Percentiles rank a stretch among this genome's conserved stretches.
phyloP scores from a whole-genome alignment of 2,888 invertebrate genomes.

The Sclerodermus sp. region DNA sequence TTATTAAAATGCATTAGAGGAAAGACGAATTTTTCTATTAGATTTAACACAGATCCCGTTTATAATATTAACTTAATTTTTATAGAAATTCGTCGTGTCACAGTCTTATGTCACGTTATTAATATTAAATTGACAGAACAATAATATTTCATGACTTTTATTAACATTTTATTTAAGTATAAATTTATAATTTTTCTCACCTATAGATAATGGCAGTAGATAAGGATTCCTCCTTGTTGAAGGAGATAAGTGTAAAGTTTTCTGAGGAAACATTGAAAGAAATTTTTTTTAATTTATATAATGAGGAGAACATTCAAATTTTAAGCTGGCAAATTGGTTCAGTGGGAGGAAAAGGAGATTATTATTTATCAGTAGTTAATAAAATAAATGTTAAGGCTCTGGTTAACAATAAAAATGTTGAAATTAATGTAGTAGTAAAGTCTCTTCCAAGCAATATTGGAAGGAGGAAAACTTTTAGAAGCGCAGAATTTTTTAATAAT shows the following conservation, averaged over 20 bases:
- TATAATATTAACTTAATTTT: no score
- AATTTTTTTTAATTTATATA: conserved; percentile 51
- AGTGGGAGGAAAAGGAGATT: conserved; percentile 67
- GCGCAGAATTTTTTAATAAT: conserved; percentile 70
- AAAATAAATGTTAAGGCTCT: conserved; percentile 63
- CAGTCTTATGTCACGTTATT: no score
- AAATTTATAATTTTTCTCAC: no score
- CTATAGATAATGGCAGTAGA: not conserved
- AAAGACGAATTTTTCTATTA: no score
- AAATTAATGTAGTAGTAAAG: conserved; percentile 66
- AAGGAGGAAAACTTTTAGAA: conserved; percentile 67
- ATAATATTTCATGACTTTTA: no score
- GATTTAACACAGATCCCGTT: no score
- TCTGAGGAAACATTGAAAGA: conserved; percentile 55
- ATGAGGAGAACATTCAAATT: conserved; percentile 44
- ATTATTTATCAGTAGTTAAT: conserved; percentile 69
- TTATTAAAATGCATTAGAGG: no score
- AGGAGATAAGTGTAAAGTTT: conserved; percentile 46
- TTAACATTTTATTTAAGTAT: no score
- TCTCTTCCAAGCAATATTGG: conserved; percentile 68
- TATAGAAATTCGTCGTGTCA: no score
- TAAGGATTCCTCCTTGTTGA: conserved; percentile 9
- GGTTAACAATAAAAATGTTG: conserved; percentile 43
- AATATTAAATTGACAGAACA: no score
- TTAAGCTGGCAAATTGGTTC: conserved; percentile 56